Evolutionary conservation across 1,140 invertebrate species (phyloP), one percentile per base, ranked within the genome.

Genomic region (Zaprionus gabonicus): DNA sequence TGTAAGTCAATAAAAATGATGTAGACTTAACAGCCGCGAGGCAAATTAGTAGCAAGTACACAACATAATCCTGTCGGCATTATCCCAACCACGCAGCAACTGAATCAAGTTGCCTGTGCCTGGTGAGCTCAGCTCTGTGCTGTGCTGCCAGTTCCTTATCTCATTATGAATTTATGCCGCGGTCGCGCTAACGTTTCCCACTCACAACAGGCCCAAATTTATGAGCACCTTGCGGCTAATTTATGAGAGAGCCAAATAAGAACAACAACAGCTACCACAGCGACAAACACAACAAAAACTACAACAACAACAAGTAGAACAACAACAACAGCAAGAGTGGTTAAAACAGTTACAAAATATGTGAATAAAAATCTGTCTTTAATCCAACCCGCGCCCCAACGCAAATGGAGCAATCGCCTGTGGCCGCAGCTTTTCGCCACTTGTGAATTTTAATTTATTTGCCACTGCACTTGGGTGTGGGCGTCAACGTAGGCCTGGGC

Each of bases 181-280:
- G 28, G 66, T 34, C 71, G 58, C 67, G 57, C 69, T 69, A 74
- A 62, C 71, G 53, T 69, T 57, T 58, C 51, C 55, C 65, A 64
- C 76, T 46, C 62, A 28, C 46, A 78, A 63, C 59, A 38, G 44
- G 65, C n/a, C 60, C 20, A 55, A 84, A 84, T 81, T 84, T 84
- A 84, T 84, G 81, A 66, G 63, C 55, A 66, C 65, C 81, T 84
- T 80, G 81, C 63, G 78, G 74, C 64, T 58, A 77, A 84, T 84
- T 84, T 84, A 84, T 84, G 81, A 72, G 76, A 44, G 58, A 75
- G 68, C 53, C 60, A 70, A 82, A 74, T 64, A 77, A 71, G 60
- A 65, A 71, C 10, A 41, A 28, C 20, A 25, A 20, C 13, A 59
- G 13, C 31, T 25, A 55, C 31, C n/a, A 51, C 10, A 51, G 15